Base-by-base conservation (phyloP, 2,113 vertebrate species). In the Pteruthius melanotis region DNA sequence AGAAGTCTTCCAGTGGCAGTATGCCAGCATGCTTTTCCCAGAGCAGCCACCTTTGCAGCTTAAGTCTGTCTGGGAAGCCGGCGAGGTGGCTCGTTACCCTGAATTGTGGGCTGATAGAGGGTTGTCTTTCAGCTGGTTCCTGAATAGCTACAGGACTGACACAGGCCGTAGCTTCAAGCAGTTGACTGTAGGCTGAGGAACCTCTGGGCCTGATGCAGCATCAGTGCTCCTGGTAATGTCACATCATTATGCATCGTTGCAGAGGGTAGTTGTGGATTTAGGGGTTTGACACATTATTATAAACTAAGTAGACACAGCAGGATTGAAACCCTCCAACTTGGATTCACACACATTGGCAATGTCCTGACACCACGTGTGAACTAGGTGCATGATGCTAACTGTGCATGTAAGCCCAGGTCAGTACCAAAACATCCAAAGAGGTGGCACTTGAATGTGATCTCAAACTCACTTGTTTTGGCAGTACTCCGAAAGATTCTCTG, bases 31-130 rank as follows among this genome's bases (percentile, higher is more conserved):
- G 11, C 27, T 82, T 59, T 63, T 53, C 3, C 1, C 7, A 7
- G 28, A 49, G 12, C 22, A 69, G 14, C 23, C 1, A 6, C 16
- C 11, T 83, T 20, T 69, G 21, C 23, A 80, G 37, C n/a, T 23
- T 11, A 30, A 42, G 19, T 27, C 71, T 64, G 9, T 33, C 37
- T 47, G 35, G 26, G 24, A 74, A 53, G n/a, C 30, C 28, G 49
- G 16, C n/a, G 66, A 23, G 28, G 13, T 59, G 33, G 30, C 20
- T 84, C 4, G 0, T n/a, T 39, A 27, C 14, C 10, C 8, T 54
- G 14, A 5, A 1, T 3, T 21, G 5, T 63, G 10, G 31, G 13
- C 8, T 63, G 15, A 10, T 30, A 3, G 0, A 61, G 21, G 15
- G 6, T 30, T 52, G 15, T 40, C 24, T 82, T 64, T 64, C 31